A percentile compares a stretch with the other conserved stretches of the same genome.
phyloP scores from a whole-genome alignment of 2,113 vertebrate species.

The Callionymus lyra region DNA sequence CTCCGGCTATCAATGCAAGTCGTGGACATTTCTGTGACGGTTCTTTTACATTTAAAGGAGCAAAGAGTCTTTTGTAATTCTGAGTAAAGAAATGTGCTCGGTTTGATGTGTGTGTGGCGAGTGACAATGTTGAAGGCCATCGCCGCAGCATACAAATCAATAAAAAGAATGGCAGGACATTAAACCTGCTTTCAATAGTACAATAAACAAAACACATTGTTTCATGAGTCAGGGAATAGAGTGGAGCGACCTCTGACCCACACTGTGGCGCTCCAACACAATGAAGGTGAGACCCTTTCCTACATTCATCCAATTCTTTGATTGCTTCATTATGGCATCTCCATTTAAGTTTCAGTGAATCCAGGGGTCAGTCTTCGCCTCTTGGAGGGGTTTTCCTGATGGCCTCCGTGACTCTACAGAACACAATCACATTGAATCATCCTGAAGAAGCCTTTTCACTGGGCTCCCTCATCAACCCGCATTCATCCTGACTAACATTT shows the following conservation, averaged over 20 bases:
- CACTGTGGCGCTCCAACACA: neutral
- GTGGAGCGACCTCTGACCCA: slow-evolving; percentile 17
- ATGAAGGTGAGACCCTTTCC: too few species aligned
- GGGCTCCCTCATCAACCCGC: slow-evolving; percentile 21
- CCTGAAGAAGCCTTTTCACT: neutral
- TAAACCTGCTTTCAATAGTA: slow-evolving; percentile 30
- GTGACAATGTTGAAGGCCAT: slow-evolving; percentile 51
- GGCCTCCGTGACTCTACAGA: too few species aligned
- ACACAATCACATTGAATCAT: too few species aligned
- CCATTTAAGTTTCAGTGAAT: too few species aligned
- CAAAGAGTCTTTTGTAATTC: slow-evolving; percentile 33
- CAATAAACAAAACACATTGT: slow-evolving; percentile 30
- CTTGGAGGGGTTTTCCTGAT: too few species aligned
- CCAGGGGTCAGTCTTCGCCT: too few species aligned
- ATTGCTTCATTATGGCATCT: too few species aligned
- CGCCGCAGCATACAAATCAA: slow-evolving; percentile 36
- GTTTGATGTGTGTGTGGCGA: slow-evolving; percentile 44
- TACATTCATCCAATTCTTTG: too few species aligned
- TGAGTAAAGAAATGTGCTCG: slow-evolving; percentile 37
- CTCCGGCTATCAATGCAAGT: slow-evolving; percentile 1
- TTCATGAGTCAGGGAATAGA: slow-evolving; percentile 19
- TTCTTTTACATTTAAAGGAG: slow-evolving; percentile 31
- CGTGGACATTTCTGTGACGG: slow-evolving; percentile 8
- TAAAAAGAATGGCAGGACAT: slow-evolving; percentile 29
- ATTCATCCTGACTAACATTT: slow-evolving; percentile 12